phyloP scores from a whole-genome alignment of 1,140 invertebrate species.

The Bathynomus jamesi region DNA sequence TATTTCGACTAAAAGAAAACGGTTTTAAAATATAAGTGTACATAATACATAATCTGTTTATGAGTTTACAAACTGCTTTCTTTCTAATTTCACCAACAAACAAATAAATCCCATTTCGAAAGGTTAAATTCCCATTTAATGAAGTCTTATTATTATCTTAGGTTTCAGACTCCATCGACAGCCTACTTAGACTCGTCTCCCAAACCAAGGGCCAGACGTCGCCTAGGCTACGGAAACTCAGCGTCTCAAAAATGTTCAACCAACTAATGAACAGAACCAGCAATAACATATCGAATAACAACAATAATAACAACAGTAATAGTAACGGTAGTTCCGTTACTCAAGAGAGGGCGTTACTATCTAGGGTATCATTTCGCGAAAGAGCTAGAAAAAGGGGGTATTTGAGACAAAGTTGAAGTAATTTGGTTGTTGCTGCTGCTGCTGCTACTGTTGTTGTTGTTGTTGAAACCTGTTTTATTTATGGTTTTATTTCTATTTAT shows the following conservation, averaged over 20 bases:
- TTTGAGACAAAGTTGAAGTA: not conserved
- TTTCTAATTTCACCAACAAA: too few relatives aligned
- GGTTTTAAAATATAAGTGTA: too few relatives aligned
- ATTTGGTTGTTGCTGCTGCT: too few relatives aligned
- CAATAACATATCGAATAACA: not conserved
- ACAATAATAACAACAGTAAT: not conserved
- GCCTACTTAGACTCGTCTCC: conserved; percentile 18
- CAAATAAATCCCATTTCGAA: too few relatives aligned
- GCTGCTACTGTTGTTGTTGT: too few relatives aligned
- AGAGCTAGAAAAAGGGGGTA: not conserved
- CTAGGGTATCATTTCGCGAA: not conserved
- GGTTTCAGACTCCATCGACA: conserved; percentile 25
- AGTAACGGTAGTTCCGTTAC: not conserved
- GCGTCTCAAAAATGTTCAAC: conserved; percentile 29
- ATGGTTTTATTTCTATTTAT: too few relatives aligned
- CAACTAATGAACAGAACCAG: conserved; percentile 22
- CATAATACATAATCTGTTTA: too few relatives aligned
- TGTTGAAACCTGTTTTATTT: too few relatives aligned
- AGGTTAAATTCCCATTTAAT: too few relatives aligned
- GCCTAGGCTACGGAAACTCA: conserved; percentile 16
- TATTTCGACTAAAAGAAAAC: too few relatives aligned
- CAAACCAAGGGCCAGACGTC: conserved; percentile 24
- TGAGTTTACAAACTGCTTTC: too few relatives aligned
- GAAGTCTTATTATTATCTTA: not conserved
- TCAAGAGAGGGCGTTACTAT: not conserved